phyloP scores from a whole-genome alignment of 1,140 invertebrate species.

The Hypothenemus hampei region DNA sequence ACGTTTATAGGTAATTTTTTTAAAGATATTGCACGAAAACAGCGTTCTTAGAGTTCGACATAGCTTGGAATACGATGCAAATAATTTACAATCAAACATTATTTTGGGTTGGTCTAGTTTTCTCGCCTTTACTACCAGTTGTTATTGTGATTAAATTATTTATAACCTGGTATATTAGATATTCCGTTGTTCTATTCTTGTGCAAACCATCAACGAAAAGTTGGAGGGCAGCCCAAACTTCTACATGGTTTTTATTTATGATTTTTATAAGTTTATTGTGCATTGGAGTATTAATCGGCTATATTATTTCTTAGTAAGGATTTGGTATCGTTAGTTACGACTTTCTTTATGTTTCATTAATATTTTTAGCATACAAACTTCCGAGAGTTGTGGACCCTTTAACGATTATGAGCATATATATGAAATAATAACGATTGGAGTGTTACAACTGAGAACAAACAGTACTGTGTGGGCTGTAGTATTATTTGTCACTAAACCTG shows the following conservation, averaged over 20 bases:
- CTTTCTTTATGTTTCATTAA: conserved; percentile 16
- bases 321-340: conserved; percentile 13
- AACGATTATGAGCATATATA: conserved; percentile 48
- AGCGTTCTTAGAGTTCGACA: conserved; percentile 57
- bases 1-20: conserved; percentile 1
- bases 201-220: conserved; percentile 56
- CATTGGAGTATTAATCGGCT: conserved; percentile 18
- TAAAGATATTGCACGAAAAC: conserved; percentile 13
- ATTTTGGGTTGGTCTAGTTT: conserved; percentile 67
- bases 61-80: conserved; percentile 65
- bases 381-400: conserved; percentile 56
- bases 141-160: conserved; percentile 61
- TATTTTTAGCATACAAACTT: conserved; percentile 42
- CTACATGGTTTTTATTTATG: conserved; percentile 64
- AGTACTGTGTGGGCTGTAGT: conserved; percentile 44
- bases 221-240: conserved; percentile 67
- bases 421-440: conserved; percentile 47
- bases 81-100: conserved; percentile 72
- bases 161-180: conserved; percentile 64
- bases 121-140: conserved; percentile 59
- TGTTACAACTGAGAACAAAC: conserved; percentile 46
- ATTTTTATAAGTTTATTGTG: conserved; percentile 51
- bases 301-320: conserved; percentile 26
- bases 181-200: conserved; percentile 48
- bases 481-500: conserved; percentile 49